Percentiles rank a stretch among this genome's conserved stretches.
Evolutionary conservation across 2,888 invertebrate genomes (phyloP).

Genomic region (Scelioninae gen. 2): DNA sequence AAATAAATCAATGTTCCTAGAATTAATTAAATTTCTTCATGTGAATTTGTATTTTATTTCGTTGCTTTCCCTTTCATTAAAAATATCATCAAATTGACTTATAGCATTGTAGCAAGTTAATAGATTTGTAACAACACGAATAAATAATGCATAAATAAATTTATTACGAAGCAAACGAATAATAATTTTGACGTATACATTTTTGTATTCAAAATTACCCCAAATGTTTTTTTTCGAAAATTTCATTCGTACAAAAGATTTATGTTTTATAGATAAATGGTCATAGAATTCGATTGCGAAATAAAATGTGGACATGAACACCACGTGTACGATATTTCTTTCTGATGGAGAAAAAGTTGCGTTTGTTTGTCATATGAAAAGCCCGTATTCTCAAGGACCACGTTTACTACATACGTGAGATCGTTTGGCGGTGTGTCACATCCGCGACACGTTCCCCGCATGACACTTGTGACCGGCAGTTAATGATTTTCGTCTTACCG

Average conservation of each 20-base stretch:
- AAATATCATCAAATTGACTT: too few species aligned
- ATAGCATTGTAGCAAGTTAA: too few species aligned
- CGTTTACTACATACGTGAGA: constrained; percentile 47
- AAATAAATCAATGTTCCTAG: neutral
- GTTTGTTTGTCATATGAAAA: constrained; percentile 57
- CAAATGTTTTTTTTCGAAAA: too few species aligned
- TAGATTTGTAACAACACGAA: too few species aligned
- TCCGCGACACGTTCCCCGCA: constrained; percentile 45
- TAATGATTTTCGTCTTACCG: constrained; percentile 56
- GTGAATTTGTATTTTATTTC: too few species aligned
- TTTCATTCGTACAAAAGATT: neutral
- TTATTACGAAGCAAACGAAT: too few species aligned
- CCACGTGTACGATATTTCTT: constrained; percentile 42
- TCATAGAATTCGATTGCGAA: constrained; percentile 29
- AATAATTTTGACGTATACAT: too few species aligned
- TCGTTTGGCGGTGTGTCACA: constrained; percentile 45
- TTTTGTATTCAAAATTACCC: too few species aligned
- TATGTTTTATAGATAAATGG: constrained; percentile 15
- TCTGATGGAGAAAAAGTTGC: constrained; percentile 45
- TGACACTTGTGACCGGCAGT: constrained; percentile 53
- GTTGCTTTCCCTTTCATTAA: too few species aligned
- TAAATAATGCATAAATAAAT: too few species aligned
- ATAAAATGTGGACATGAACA: constrained; percentile 34
- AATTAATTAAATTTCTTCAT: too few species aligned
- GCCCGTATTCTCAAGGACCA: constrained; percentile 36